Conservation (phyloP, 2,888 invertebrate genomes). For the Chorisops tibialis region DNA sequence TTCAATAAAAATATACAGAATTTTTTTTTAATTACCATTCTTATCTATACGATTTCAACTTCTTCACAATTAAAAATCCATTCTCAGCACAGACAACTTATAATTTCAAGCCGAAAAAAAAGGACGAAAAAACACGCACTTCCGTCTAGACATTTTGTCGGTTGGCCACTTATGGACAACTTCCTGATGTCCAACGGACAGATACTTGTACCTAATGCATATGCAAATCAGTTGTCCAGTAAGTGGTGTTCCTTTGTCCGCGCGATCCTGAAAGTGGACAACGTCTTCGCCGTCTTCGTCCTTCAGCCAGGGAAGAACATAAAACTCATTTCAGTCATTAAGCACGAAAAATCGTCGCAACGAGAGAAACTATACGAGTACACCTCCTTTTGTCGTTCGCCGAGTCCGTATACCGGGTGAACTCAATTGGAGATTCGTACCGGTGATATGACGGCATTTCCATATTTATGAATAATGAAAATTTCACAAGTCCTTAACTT, state of each 20-base stretch:
- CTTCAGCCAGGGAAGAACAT: constrained; percentile 5
- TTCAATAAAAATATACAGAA: too few species aligned
- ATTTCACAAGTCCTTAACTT: constrained; percentile 31
- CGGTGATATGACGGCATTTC: constrained; percentile 40
- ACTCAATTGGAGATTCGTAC: constrained; percentile 48
- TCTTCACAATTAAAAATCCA: too few species aligned
- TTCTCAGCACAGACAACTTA: too few species aligned
- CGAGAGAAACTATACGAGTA: not conserved
- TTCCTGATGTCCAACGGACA: constrained; percentile 33
- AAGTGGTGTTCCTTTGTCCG: not conserved
- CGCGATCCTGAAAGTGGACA: not conserved
- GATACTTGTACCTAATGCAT: constrained; percentile 29
- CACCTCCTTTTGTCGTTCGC: too few species aligned
- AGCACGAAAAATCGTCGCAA: constrained; percentile 25
- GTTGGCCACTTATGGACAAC: constrained; percentile 34
- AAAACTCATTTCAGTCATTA: constrained; percentile 27
- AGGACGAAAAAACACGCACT: constrained; percentile 27
- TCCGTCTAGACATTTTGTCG: constrained; percentile 33
- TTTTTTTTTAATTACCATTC: too few species aligned
- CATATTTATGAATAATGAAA: constrained; percentile 52
- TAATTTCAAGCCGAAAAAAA: too few species aligned
- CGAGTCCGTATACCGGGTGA: constrained; percentile 27
- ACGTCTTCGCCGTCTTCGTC: constrained; percentile 3
- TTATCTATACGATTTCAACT: too few species aligned
- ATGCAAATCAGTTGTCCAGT: constrained; percentile 30